Conservation (phyloP, 2,113 vertebrate species). For the Bungarus multicinctus region DNA sequence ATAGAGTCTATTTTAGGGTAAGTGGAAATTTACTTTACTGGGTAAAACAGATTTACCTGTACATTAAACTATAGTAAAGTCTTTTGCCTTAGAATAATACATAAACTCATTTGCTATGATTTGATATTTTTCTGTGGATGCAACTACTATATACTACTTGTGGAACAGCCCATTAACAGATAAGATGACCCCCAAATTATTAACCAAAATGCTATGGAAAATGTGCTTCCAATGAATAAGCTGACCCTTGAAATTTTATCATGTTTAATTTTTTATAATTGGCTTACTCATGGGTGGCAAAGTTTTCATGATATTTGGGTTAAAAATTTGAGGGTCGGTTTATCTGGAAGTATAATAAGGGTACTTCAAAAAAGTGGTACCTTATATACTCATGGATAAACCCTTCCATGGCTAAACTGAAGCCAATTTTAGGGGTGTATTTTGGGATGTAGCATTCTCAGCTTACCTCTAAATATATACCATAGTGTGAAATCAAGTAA, state of each 20-base stretch:
- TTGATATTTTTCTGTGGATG: not conserved
- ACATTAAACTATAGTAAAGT: not conserved
- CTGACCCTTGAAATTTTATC: not conserved
- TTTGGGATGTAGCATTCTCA: too few species aligned
- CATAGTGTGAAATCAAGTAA: not conserved
- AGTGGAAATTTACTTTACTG: not conserved
- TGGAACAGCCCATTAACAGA: not conserved
- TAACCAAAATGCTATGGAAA: not conserved
- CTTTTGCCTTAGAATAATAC: not conserved
- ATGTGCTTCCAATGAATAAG: not conserved
- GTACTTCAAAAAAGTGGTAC: too few species aligned
- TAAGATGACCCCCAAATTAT: not conserved
- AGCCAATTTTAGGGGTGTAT: too few species aligned
- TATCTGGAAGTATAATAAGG: too few species aligned
- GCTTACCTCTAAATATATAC: too few species aligned
- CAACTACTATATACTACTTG: not conserved
- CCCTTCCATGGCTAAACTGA: too few species aligned
- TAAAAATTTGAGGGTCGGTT: too few species aligned
- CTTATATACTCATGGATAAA: too few species aligned
- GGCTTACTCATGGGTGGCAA: not conserved
- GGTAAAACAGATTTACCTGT: not conserved
- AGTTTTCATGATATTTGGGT: too few species aligned
- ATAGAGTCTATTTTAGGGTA: not conserved
- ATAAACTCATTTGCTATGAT: not conserved
- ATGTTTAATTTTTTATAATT: not conserved